Evolutionary conservation across 2,888 invertebrate species (phyloP).

Genomic region (Rotaria macrura): DNA sequence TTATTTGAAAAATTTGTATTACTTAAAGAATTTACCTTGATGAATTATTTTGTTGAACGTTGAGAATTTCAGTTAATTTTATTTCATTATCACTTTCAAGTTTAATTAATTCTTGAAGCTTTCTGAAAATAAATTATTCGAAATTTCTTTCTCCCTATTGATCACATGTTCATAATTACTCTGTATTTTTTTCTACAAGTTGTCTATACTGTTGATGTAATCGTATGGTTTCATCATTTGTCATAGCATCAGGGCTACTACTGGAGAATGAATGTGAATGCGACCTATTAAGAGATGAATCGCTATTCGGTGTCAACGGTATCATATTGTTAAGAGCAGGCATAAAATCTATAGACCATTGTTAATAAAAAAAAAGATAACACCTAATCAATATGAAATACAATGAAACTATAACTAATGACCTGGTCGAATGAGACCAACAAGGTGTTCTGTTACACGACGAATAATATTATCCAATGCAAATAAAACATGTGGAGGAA

Average conservation of each 20-base stretch:
- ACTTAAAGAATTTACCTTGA: background rate
- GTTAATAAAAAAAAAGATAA: too few relatives aligned
- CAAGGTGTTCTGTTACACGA: background rate
- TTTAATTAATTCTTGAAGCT: background rate
- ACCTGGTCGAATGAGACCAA: conserved; percentile 9
- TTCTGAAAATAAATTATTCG: background rate
- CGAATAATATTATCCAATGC: conserved; percentile 5
- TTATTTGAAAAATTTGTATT: background rate
- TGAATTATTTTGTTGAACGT: background rate
- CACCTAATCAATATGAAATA: background rate
- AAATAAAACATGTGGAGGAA: conserved; percentile 1
- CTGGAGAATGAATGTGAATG: background rate
- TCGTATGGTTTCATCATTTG: background rate
- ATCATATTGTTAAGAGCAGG: background rate
- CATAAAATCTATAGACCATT: background rate
- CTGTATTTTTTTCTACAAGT: background rate
- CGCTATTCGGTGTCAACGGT: background rate
- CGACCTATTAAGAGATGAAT: background rate
- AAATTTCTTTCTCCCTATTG: too few relatives aligned
- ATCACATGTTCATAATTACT: background rate
- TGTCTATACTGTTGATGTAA: background rate
- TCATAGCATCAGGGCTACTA: background rate
- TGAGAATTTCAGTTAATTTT: background rate
- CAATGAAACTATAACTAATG: too few relatives aligned
- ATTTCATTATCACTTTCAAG: background rate